Conservation (phyloP, 2,113 vertebrate genomes). For the Sorex fumeus region DNA sequence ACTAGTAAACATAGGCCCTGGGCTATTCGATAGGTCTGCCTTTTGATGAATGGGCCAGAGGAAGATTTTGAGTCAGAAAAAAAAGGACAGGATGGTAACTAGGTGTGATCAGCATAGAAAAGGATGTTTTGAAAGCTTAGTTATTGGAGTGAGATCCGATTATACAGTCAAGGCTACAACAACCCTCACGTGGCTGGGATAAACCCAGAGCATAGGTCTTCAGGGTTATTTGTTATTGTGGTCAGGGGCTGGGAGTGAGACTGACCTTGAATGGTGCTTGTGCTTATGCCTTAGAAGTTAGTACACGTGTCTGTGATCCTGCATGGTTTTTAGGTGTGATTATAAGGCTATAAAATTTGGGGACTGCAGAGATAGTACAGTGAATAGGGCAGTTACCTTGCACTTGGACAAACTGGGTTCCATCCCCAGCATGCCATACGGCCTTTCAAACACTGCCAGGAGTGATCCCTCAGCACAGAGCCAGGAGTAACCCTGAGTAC, state of each 20-base stretch:
- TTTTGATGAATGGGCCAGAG: background rate
- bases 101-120: background rate
- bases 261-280: background rate
- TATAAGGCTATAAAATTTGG: too few species aligned
- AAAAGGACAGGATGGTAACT: conserved; percentile 2
- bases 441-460: too few species aligned
- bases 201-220: background rate
- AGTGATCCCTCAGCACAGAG: too few species aligned
- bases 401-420: too few species aligned
- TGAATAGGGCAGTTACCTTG: too few species aligned
- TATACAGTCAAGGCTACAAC: background rate
- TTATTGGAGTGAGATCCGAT: background rate
- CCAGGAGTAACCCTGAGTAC: too few species aligned
- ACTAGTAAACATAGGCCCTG: background rate
- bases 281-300: background rate
- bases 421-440: too few species aligned
- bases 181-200: background rate
- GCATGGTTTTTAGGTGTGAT: too few species aligned
- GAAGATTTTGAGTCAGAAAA: background rate
- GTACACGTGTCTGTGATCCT: too few species aligned
- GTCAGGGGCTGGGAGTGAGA: background rate
- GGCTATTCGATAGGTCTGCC: conserved; percentile 1
- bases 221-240: background rate
- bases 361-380: too few species aligned
- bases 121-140: background rate